Percentiles rank a stretch among this genome's conserved stretches.
Conservation (phyloP, 1,140 invertebrate species). For the Drosophila baimaii region DNA sequence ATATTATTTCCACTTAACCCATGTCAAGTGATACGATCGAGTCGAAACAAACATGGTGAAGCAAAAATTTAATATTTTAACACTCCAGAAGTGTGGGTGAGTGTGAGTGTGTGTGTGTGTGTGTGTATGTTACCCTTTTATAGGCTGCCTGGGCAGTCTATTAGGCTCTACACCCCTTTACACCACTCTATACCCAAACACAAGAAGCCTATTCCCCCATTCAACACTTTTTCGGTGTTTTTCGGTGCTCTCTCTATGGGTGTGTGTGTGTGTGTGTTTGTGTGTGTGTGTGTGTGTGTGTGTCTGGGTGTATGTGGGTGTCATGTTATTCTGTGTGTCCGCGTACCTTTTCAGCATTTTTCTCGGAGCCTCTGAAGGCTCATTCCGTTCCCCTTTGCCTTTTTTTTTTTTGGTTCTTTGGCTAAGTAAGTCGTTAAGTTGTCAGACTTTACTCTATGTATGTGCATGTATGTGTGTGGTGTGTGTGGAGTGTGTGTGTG, state of each 20-base stretch:
- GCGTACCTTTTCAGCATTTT: constrained; percentile 46
- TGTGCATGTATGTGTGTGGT: neutral
- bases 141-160: constrained; percentile 57
- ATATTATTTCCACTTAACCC: neutral
- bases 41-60: neutral
- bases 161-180: no score
- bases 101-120: constrained; percentile 19
- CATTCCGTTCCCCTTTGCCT: neutral
- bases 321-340: constrained; percentile 55
- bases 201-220: neutral
- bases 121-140: constrained; percentile 59
- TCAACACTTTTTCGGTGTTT: constrained; percentile 14
- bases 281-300: neutral
- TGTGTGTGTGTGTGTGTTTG: neutral
- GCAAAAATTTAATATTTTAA: constrained; percentile 44
- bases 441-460: constrained; percentile 63
- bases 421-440: constrained; percentile 80
- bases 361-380: neutral
- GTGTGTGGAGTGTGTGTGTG: constrained; percentile 12
- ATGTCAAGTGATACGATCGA: neutral
- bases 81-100: constrained; percentile 13
- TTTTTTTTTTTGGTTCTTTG: constrained; percentile 53
- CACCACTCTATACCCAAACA: no score
- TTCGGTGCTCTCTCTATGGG: neutral
- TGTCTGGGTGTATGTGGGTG: constrained; percentile 1